phyloP scores from a whole-genome alignment of 2,888 invertebrate species.

The Empis livida region DNA sequence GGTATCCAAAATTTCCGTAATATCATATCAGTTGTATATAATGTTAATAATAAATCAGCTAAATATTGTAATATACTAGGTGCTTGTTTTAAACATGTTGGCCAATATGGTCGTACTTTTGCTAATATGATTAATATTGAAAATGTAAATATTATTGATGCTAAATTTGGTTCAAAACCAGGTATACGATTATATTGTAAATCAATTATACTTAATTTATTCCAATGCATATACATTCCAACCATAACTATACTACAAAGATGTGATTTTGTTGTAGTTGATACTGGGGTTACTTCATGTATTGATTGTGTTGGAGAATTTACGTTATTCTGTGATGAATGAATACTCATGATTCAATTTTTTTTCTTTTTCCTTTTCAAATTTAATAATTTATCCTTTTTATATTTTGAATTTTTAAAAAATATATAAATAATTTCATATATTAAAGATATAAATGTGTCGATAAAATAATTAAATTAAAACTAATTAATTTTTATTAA shows the following conservation, averaged over 20 bases:
- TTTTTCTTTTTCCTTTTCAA: too few relatives aligned
- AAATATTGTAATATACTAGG: conserved; percentile 14
- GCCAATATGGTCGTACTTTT: conserved; percentile 17
- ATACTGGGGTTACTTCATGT: too few relatives aligned
- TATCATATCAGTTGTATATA: conserved; percentile 18
- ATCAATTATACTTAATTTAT: conserved; percentile 17
- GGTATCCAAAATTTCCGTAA: conserved; percentile 21
- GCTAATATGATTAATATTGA: conserved; percentile 17
- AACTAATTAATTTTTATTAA: too few relatives aligned
- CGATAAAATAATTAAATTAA: too few relatives aligned
- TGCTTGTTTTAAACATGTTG: conserved; percentile 12
- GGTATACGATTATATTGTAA: conserved; percentile 16
- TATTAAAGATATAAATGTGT: too few relatives aligned
- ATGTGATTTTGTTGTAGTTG: neutral
- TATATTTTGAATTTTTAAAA: too few relatives aligned
- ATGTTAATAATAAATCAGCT: conserved; percentile 15
- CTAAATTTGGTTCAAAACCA: conserved; percentile 17
- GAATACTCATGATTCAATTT: too few relatives aligned
- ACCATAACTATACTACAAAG: neutral
- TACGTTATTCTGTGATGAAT: too few relatives aligned
- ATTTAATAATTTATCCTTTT: too few relatives aligned
- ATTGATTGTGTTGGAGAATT: too few relatives aligned
- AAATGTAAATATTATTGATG: conserved; percentile 20
- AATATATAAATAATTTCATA: too few relatives aligned
- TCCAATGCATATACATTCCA: conserved; percentile 18